Base-by-base conservation (phyloP, 2,888 invertebrate genomes). In the Megalurothrips usitatus region DNA sequence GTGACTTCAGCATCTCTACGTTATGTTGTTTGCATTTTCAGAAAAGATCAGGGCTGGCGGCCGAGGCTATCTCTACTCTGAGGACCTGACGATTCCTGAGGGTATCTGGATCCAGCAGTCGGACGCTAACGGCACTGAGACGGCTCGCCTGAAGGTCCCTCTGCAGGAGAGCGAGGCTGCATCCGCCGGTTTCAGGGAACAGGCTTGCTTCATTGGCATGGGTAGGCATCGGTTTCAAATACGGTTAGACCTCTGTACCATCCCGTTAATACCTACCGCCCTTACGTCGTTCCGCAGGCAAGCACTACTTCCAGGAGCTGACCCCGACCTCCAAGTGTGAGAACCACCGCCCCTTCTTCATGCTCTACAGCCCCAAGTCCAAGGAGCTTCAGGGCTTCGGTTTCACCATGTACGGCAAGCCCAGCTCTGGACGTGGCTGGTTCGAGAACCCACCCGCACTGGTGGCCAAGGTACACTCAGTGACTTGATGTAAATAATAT, bases 271-370 rank as follows among this genome's bases (percentile, higher is more conserved):
- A n/a, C n/a, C n/a, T n/a, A n/a, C n/a, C n/a, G n/a, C n/a, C n/a
- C n/a, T n/a, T n/a, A n/a, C n/a, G n/a, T n/a, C n/a, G n/a, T n/a
- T n/a, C n/a, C n/a, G n/a, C 34, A 43, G 34, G 81, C 43, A 68
- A 48, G n/a, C 81, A 81, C 75, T 81, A 81, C 81, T 81, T 79
- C 52, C 80, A 79, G 28, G 78, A 79, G 43, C 49, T 79, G 26
- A 63, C 14, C 47, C 19, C 9, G 12, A n/a, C 17, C 8, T 11
- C 78, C 78, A 17, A 17, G 14, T 81, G 81, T 47, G 75, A 68
- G 10, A 78, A 75, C 49, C 43, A 79, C 68, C 68, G 68, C 23
- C 68, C 68, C 19, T 81, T 63, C 79, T 79, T 79, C 81, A 78
- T 78, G 43, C 68, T 81, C 14, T 81, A 26, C 68, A 26, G 68